Evolutionary conservation across 2,888 invertebrate genomes (phyloP).

Genomic region (Miltochrista miniata): DNA sequence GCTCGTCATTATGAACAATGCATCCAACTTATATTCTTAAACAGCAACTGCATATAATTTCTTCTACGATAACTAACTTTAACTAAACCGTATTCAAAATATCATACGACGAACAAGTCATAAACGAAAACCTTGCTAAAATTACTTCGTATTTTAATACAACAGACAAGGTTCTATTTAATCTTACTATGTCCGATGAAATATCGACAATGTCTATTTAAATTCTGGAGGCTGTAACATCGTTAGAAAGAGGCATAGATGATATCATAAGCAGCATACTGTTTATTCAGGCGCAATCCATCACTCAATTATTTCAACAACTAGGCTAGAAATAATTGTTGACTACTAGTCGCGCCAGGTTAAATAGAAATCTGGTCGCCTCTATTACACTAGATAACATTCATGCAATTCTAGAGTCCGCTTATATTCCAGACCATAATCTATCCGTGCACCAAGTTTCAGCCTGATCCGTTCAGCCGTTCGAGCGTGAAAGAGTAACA

Average conservation of each 20-base stretch:
- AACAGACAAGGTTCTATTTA: not conserved
- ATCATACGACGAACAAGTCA: not conserved
- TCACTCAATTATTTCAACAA: not conserved
- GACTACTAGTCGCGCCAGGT: no score
- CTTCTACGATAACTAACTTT: not conserved
- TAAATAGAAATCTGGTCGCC: no score
- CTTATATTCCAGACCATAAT: no score
- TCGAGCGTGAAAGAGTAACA: no score
- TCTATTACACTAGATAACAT: no score
- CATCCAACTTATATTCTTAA: not conserved
- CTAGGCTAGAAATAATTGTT: not conserved
- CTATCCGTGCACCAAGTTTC: no score
- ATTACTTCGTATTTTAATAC: not conserved
- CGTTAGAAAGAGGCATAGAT: not conserved
- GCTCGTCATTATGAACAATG: conserved; percentile 25
- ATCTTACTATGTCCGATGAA: not conserved
- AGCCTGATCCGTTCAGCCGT: no score
- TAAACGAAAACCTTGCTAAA: no score
- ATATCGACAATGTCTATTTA: not conserved
- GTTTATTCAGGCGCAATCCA: not conserved
- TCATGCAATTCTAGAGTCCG: no score
- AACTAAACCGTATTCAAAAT: not conserved
- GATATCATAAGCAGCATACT: not conserved
- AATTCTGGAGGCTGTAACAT: not conserved
- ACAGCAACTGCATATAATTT: not conserved